These are phyloP conservation scores for Metacarcinus magister DNA, from an alignment of 2,888 invertebrate species.

Conservation along the genomic window DNA sequence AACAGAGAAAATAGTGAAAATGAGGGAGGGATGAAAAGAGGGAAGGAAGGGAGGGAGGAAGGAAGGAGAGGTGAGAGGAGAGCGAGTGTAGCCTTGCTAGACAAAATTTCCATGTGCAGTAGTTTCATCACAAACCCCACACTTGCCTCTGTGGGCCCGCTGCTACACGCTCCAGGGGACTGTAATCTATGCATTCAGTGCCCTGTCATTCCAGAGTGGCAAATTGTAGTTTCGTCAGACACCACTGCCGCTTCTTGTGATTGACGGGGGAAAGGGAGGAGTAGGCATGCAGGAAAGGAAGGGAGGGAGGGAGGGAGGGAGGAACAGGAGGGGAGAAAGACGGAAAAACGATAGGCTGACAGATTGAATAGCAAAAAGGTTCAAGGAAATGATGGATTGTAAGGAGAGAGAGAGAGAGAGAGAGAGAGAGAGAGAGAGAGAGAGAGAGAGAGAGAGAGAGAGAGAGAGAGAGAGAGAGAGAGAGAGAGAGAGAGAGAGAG, in stretches of 20 bases:
- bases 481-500: not conserved
- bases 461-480: slow-evolving; percentile 15
- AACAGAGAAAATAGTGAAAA: not conserved
- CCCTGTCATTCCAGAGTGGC: not conserved
- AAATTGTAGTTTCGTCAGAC: not conserved
- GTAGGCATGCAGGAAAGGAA: not conserved
- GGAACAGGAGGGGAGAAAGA: not conserved
- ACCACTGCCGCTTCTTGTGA: not conserved
- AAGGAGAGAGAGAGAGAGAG: not conserved
- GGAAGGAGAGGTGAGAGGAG: not conserved
- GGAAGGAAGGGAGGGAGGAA: not conserved
- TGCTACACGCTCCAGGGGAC: not conserved
- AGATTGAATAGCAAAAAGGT: not conserved
- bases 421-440: not conserved
- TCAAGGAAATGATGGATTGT: not conserved
- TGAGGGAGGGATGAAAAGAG: not conserved
- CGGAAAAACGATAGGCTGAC: not conserved
- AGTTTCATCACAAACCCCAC: not conserved
- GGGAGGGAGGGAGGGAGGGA: not conserved
- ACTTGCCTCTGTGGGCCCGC: not conserved
- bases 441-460: not conserved
- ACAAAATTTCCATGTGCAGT: not conserved
- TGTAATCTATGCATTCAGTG: not conserved
- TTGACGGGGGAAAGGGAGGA: not conserved
- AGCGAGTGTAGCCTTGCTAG: not conserved